Evolutionary conservation across 2,888 invertebrate genomes (phyloP).

Genomic region (Tryphoninae sp.): DNA sequence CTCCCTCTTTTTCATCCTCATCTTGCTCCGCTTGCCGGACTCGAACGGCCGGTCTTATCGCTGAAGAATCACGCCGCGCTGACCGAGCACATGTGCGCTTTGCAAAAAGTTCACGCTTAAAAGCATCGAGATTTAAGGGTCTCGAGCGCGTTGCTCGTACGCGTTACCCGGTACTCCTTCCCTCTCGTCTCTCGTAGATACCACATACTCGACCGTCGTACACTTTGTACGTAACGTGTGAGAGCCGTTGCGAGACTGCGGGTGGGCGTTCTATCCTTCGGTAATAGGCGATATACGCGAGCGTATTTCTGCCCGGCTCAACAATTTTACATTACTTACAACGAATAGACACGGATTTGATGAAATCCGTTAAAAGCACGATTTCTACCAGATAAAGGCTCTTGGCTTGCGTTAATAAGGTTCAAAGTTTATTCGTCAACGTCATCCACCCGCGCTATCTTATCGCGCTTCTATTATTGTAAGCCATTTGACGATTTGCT

Average conservation of each 20-base stretch:
- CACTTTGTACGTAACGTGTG: background rate
- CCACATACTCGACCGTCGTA: background rate
- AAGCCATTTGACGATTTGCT: slow-evolving; percentile 23
- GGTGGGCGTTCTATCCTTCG: slow-evolving; percentile 62
- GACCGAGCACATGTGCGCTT: slow-evolving; percentile 76
- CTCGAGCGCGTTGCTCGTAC: slow-evolving; percentile 50
- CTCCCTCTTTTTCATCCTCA: slow-evolving; percentile 53
- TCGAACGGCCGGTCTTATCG: slow-evolving; percentile 75
- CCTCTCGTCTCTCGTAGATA: slow-evolving; percentile 36
- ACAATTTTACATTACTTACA: no score
- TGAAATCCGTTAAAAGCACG: background rate
- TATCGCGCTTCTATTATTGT: slow-evolving; percentile 54
- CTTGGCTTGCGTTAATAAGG: slow-evolving; percentile 27
- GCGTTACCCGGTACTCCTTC: slow-evolving; percentile 40
- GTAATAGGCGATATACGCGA: no score
- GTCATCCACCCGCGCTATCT: slow-evolving; percentile 37
- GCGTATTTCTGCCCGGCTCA: no score
- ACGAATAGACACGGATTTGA: no score
- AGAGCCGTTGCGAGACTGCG: slow-evolving; percentile 53
- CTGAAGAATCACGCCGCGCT: slow-evolving; percentile 74
- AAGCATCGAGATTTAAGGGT: slow-evolving; percentile 62
- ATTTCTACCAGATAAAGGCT: slow-evolving; percentile 1
- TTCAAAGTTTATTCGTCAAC: slow-evolving; percentile 48
- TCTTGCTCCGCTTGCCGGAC: slow-evolving; percentile 52
- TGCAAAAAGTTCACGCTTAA: slow-evolving; percentile 74